phyloP scores from a whole-genome alignment of 1,140 invertebrate species.

The Eurosta solidaginis region DNA sequence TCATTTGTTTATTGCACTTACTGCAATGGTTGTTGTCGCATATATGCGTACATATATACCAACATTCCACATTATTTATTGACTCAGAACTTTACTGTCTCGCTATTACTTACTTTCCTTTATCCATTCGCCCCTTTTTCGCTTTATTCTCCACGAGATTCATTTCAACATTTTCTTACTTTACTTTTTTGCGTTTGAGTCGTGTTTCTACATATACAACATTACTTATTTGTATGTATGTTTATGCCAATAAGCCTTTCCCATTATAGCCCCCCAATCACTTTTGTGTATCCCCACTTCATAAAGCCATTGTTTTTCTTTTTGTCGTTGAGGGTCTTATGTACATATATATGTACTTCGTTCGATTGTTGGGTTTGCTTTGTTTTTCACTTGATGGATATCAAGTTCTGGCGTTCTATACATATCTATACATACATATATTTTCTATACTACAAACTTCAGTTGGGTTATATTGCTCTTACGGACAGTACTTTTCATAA shows the following conservation, averaged over 20 bases:
- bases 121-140: background rate
- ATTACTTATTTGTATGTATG: background rate
- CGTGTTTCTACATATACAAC: background rate
- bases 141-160: background rate
- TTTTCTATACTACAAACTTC: background rate
- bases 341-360: background rate
- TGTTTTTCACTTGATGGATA: constrained; percentile 23
- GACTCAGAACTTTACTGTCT: constrained; percentile 17
- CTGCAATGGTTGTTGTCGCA: too few relatives aligned
- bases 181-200: constrained; percentile 4
- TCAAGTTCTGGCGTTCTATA: background rate
- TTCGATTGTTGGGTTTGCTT: background rate
- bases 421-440: too few relatives aligned
- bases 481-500: background rate
- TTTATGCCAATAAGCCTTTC: background rate
- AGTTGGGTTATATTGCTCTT: background rate
- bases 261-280: background rate
- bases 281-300: background rate
- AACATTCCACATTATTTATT: constrained; percentile 19
- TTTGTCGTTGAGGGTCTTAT: background rate
- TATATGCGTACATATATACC: background rate
- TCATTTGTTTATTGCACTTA: background rate
- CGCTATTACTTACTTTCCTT: constrained; percentile 7
- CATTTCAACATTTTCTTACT: constrained; percentile 6
- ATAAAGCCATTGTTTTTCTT: background rate